Evolutionary conservation across 2,797 vertebrate genomes (phyloP).

Genomic region (Dryobates pubescens): DNA sequence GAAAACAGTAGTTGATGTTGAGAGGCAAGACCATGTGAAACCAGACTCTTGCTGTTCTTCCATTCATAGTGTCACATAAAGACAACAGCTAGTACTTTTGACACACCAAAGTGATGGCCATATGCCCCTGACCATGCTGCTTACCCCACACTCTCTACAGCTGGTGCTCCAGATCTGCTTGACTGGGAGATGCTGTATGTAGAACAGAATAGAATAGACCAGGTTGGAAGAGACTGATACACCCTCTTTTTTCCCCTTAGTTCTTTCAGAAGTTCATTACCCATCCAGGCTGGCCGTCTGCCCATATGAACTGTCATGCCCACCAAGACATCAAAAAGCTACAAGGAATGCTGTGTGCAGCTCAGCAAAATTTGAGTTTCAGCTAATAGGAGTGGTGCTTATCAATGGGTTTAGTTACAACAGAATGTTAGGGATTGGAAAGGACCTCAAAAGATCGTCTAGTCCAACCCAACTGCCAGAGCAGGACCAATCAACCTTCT

Average conservation of each 20-base stretch:
- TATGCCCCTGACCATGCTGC: not conserved
- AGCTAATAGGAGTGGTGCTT: not conserved
- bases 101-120: not conserved
- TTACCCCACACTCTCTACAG: not conserved
- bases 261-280: too few relatives aligned
- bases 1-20: not conserved
- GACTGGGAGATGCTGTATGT: not conserved
- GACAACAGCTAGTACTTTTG: not conserved
- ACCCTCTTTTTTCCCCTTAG: too few relatives aligned
- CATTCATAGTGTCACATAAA: not conserved
- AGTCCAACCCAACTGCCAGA: too few relatives aligned
- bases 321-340: not conserved
- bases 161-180: not conserved
- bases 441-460: too few relatives aligned
- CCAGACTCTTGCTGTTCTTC: not conserved
- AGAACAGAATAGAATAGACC: too few relatives aligned
- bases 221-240: too few relatives aligned
- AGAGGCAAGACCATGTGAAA: not conserved
- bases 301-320: not conserved
- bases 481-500: not conserved
- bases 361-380: not conserved
- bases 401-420: not conserved
- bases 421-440: too few relatives aligned
- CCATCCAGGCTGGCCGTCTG: too few relatives aligned
- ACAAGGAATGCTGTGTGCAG: not conserved